phyloP scores from a whole-genome alignment of 2,113 vertebrate species.

The Sylvicapra grimmia region DNA sequence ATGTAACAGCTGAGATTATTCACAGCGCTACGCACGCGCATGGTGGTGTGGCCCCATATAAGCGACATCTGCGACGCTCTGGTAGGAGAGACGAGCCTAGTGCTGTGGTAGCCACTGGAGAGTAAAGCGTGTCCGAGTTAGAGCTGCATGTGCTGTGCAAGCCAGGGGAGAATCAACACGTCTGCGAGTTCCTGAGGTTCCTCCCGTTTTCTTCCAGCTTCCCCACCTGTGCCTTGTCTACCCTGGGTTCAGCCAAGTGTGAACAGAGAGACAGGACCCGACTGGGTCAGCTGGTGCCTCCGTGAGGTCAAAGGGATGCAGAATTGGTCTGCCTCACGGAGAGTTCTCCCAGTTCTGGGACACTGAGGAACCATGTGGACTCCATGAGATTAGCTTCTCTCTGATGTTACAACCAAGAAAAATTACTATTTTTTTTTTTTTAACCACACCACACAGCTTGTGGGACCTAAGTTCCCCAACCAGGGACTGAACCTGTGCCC shows the following conservation, averaged over 20 bases:
- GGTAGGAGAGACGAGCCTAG: fast-evolving
- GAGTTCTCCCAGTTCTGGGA: neutral
- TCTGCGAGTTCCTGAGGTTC: neutral
- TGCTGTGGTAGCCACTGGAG: neutral
- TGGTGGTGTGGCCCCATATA: neutral
- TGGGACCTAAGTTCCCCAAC: neutral
- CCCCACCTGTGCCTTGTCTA: neutral
- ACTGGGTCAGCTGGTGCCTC: fast-evolving
- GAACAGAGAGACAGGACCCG: neutral
- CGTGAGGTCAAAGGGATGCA: fast-evolving
- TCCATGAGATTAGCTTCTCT: neutral
- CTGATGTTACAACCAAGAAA: neutral
- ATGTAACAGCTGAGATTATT: neutral
- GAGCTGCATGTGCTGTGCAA: neutral
- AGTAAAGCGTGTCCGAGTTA: neutral
- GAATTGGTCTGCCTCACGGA: fast-evolving
- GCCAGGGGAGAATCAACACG: neutral
- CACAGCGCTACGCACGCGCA: fast-evolving
- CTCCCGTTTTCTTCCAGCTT: neutral
- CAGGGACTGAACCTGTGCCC: neutral
- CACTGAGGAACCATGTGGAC: fast-evolving
- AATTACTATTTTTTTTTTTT: neutral
- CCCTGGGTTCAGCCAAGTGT: neutral
- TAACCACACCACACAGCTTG: neutral
- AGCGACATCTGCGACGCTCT: neutral